Base-by-base conservation (phyloP, 2,797 vertebrate genomes). In the Melanotaenia boesemani region DNA sequence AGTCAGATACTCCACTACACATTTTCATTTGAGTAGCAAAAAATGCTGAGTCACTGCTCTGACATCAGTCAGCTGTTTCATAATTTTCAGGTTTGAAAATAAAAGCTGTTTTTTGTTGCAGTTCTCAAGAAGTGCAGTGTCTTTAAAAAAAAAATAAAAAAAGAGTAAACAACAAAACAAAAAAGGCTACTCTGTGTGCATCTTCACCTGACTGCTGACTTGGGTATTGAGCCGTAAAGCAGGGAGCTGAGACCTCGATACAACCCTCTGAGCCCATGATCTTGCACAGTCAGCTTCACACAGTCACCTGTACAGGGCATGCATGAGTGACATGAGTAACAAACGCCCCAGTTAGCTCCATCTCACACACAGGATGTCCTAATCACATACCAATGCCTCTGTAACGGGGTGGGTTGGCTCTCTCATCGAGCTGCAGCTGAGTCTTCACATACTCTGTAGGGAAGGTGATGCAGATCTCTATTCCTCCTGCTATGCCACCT, bases 401-500 rank as follows among this genome's bases (percentile, higher is more conserved):
- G 88, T 93, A 95, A 3, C 94, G 85, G 0, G 95, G 94, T 1
- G 94, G 93, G 57, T 94, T 94, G 67, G 94, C 93, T 56, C 91
- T 79, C 77, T 94, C 94, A 12, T 96, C 95, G 13, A 96, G 87
- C 84, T 96, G 94, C 63, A 96, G 90, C 84, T 96, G 94, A 20
- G 94, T 96, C 89, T 95, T 95, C 24, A 96, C 94, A 26, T 95
- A 95, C 65, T 96, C 95, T 46, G 94, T 95, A 7, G 94, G 94
- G 77, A 96, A 96, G 41, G 94, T 95, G 88, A 96, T 94, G 34
- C 91, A 95, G 71, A 95, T 94, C 85, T 95, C 94, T 68, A 95
- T 95, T 20, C 92, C 94, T 63, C 94, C 94, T 28, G 95, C 95
- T n/a, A 94, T 93, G 15, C 95, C 94, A 84, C 94, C 93, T 94